Evolutionary conservation across 2,113 vertebrate species (phyloP).

Genomic region (Uropsilus gracilis): DNA sequence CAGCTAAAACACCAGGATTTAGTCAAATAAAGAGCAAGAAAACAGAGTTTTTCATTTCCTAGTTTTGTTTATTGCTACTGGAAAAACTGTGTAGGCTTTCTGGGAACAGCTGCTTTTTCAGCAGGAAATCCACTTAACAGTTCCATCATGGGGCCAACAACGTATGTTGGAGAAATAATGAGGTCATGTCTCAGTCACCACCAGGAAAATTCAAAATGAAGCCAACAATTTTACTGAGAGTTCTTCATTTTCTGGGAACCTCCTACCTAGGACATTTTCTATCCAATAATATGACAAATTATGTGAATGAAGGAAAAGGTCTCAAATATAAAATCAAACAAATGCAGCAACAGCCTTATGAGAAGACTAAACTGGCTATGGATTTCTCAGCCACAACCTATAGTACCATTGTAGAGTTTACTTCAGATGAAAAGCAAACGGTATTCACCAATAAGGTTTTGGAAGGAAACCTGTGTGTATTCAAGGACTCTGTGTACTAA

Average conservation of each 20-base stretch:
- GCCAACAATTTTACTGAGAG: background rate
- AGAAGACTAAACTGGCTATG: background rate
- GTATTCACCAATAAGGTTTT: background rate
- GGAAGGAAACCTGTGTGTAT: background rate
- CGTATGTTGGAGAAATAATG: background rate
- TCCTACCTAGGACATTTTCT: background rate
- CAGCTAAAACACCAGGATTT: background rate
- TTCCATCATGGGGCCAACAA: background rate
- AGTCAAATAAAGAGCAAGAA: background rate
- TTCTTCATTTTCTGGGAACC: background rate
- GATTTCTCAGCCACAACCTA: background rate
- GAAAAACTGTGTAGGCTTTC: background rate
- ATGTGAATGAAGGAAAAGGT: background rate
- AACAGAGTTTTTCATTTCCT: background rate
- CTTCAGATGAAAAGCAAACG: background rate
- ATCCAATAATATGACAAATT: background rate
- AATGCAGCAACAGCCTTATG: background rate
- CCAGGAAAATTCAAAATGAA: slow-evolving; percentile 10
- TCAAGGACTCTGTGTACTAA: background rate
- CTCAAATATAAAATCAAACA: background rate
- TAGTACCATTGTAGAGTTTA: background rate
- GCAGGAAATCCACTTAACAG: background rate
- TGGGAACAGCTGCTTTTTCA: background rate
- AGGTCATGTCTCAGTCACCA: background rate
- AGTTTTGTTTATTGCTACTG: background rate